Conservation (phyloP, 2,113 vertebrate species). For the Chloropsis cyanopogon region DNA sequence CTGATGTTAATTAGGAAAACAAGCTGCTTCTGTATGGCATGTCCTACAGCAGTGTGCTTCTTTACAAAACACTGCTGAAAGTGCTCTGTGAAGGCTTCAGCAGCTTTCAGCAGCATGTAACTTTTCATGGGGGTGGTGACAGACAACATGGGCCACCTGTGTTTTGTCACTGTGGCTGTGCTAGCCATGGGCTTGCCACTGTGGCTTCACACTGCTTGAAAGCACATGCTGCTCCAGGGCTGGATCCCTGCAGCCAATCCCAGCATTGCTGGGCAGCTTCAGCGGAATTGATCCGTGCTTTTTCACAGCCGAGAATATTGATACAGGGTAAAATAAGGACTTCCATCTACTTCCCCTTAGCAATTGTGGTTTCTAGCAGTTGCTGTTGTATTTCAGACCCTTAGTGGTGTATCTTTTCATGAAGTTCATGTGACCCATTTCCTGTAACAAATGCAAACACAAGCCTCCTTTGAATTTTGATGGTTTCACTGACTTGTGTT, state of each 20-base stretch:
- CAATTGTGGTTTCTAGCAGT: not conserved
- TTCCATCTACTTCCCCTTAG: not conserved
- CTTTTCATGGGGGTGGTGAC: not conserved
- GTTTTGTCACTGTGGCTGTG: not conserved
- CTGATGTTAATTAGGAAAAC: not conserved
- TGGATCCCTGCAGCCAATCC: not conserved
- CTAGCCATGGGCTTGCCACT: not conserved
- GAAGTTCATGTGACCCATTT: not conserved
- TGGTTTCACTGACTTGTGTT: not conserved
- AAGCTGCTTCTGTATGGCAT: not conserved
- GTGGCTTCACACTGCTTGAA: not conserved
- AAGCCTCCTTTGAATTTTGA: not conserved
- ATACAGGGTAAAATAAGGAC: not conserved
- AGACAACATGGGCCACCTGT: rapidly evolving
- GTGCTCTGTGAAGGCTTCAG: not conserved
- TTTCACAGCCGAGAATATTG: not conserved
- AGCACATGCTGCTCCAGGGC: not conserved
- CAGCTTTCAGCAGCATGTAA: not conserved
- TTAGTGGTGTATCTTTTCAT: not conserved
- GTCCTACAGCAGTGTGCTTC: not conserved
- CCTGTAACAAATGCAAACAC: not conserved
- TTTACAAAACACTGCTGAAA: not conserved
- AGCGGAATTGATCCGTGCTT: rapidly evolving
- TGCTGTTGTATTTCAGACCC: rapidly evolving
- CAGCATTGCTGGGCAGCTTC: not conserved